Percentiles rank a stretch among this genome's conserved stretches.
Evolutionary conservation across 2,888 invertebrate species (phyloP).

Genomic region (Euzophera pinguis): DNA sequence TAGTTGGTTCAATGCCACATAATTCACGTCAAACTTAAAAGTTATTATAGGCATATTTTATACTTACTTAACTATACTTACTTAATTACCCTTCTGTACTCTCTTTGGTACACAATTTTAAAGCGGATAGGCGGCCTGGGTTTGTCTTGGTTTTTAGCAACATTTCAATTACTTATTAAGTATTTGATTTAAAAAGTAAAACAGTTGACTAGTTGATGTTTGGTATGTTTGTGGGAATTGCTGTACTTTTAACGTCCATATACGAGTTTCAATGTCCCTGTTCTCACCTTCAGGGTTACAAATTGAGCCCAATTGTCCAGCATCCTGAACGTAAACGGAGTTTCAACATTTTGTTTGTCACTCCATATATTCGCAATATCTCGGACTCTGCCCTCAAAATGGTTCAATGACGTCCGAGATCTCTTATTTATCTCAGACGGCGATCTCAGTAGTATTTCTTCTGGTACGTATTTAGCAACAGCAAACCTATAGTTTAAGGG

Average conservation of each 20-base stretch:
- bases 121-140: slow-evolving; percentile 35
- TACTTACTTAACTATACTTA: no score
- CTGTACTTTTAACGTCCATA: neutral
- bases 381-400: slow-evolving; percentile 39
- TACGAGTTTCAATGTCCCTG: neutral
- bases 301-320: slow-evolving; percentile 35
- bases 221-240: no score
- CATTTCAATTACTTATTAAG: no score
- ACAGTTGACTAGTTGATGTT: no score
- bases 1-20: no score
- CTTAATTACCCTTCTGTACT: neutral
- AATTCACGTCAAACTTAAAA: no score
- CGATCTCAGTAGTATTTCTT: neutral
- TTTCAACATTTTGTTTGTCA: slow-evolving; percentile 30
- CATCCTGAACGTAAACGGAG: slow-evolving; percentile 27
- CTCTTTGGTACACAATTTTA: neutral
- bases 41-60: no score
- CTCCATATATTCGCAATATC: slow-evolving; percentile 26
- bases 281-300: slow-evolving; percentile 21
- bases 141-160: slow-evolving; percentile 18
- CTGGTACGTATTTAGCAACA: no score
- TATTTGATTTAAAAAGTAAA: no score
- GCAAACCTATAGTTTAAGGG: no score
- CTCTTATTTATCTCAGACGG: slow-evolving; percentile 32
- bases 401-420: slow-evolving; percentile 45